Conservation (phyloP, 2,888 invertebrate genomes). For the Tenthredo notha region DNA sequence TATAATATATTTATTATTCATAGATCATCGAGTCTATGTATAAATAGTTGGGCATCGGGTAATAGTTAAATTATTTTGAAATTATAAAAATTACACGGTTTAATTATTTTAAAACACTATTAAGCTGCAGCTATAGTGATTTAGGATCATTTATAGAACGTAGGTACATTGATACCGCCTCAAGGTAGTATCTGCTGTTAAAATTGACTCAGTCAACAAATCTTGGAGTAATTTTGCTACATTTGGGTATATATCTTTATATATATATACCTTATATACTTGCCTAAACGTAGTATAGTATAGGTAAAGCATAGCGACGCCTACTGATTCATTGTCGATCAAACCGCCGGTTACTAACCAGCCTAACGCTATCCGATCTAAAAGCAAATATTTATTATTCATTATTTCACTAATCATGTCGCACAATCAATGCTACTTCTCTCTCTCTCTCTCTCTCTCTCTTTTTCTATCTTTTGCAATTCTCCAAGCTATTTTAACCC, state of each 20-base stretch:
- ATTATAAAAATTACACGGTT: too few relatives aligned
- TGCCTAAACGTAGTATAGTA: neutral
- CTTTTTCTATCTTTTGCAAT: neutral
- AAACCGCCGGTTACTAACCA: conserved; percentile 24
- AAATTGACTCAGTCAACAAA: conserved; percentile 3
- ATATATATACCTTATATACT: neutral
- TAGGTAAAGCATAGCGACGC: conserved; percentile 8
- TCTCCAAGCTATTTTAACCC: neutral
- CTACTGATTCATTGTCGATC: conserved; percentile 29
- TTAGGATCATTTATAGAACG: too few relatives aligned
- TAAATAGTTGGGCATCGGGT: too few relatives aligned
- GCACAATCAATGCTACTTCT: neutral
- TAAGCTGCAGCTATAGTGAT: too few relatives aligned
- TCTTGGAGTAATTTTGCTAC: neutral
- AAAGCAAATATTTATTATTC: conserved; percentile 36
- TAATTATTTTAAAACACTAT: too few relatives aligned
- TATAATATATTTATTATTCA: too few relatives aligned
- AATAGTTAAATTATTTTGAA: too few relatives aligned
- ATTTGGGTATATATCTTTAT: neutral
- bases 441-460: neutral
- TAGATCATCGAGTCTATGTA: too few relatives aligned
- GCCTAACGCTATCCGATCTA: conserved; percentile 16
- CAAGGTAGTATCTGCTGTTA: neutral
- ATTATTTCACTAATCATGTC: conserved; percentile 26
- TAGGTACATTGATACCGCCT: neutral